A percentile compares a stretch with the other conserved stretches of the same genome.
Evolutionary conservation across 1,140 invertebrate genomes (phyloP).

Genomic region (Chrysoperla carnea): DNA sequence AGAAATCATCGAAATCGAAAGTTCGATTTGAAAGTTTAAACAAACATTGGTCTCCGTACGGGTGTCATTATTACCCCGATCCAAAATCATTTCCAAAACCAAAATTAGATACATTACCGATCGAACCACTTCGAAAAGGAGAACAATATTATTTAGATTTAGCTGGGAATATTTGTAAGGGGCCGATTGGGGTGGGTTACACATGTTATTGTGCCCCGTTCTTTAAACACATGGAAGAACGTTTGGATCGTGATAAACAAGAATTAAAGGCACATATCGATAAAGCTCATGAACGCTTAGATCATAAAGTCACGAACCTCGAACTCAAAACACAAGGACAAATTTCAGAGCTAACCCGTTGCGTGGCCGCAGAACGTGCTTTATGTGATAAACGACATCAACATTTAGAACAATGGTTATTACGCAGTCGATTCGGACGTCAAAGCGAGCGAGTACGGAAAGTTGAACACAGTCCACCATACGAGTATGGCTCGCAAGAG

Average conservation of each 20-base stretch:
- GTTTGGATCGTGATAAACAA: slow-evolving; percentile 66
- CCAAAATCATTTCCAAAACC: slow-evolving; percentile 67
- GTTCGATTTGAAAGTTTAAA: slow-evolving; percentile 22
- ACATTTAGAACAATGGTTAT: slow-evolving; percentile 49
- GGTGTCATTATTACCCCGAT: slow-evolving; percentile 75
- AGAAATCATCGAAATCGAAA: slow-evolving; percentile 19
- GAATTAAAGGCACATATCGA: slow-evolving; percentile 72
- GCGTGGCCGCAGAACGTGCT: slow-evolving; percentile 40
- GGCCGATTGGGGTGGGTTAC: slow-evolving; percentile 75
- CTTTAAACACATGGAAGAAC: slow-evolving; percentile 72
- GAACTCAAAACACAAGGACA: slow-evolving; percentile 60
- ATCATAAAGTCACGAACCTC: slow-evolving; percentile 65
- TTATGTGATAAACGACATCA: slow-evolving; percentile 42
- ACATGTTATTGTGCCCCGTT: slow-evolving; percentile 60
- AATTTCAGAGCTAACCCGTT: slow-evolving; percentile 48
- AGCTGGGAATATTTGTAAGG: slow-evolving; percentile 91
- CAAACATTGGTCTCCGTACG: slow-evolving; percentile 69
- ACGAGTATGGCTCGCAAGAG: slow-evolving; percentile 15
- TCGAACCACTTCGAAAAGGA: slow-evolving; percentile 68
- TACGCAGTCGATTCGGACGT: slow-evolving; percentile 34
- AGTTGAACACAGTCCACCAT: slow-evolving; percentile 32
- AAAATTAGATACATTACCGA: slow-evolving; percentile 64
- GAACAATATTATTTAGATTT: slow-evolving; percentile 91
- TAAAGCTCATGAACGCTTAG: slow-evolving; percentile 58
- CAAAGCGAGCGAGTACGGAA: slow-evolving; percentile 32